Evolutionary conservation across 2,888 invertebrate species (phyloP), one percentile per base, ranked within the genome.

Genomic region (Notocelia uddmanniana): DNA sequence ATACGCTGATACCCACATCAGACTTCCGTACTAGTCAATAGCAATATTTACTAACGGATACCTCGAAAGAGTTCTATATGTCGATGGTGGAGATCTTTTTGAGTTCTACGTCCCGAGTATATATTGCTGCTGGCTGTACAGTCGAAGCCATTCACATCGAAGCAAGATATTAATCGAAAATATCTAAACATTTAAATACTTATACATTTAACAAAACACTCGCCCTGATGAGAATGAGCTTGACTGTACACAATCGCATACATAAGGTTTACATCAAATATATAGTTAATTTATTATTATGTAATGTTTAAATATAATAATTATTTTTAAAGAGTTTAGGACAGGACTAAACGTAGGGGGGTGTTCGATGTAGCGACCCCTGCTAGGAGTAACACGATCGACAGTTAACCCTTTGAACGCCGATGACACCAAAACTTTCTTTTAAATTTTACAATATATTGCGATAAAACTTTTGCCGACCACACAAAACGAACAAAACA

Each of bases 231-330:
- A 31, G 31, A 26, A 55, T 19, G 19, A 21, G 34, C 21, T 21
- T 8, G 26, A 31, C 26, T 18, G 18, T 26, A 60, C 15, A 41
- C 26, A 23, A 13, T n/a, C 62, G n/a, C 18, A 13, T 62, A 62
- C 62, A 62, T 55, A 64, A 23, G 57, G 57, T 63, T 58, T 26
- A 55, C 64, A 70, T 64, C 63, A 70, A 70, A 70, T 70, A 64
- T 70, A 70, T 69, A 69, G 31, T 57, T 57, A 57, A 18, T 18
- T 34, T 69, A 60, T 48, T 59, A 41, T 41, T 59, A 59, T 59
- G 41, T 41, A 19, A 58, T 58, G 11, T 37, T 41, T 19, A 59
- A 31, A 10, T 31, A 55, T 18, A 9, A 18, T 31, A 18, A 21
- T n/a, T n/a, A n/a, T n/a, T n/a, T n/a, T n/a, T 11, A 52, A 13